Percentiles rank a stretch among this genome's conserved stretches.
Conservation (phyloP, 1,140 invertebrate species). For the Magallana gigas region DNA sequence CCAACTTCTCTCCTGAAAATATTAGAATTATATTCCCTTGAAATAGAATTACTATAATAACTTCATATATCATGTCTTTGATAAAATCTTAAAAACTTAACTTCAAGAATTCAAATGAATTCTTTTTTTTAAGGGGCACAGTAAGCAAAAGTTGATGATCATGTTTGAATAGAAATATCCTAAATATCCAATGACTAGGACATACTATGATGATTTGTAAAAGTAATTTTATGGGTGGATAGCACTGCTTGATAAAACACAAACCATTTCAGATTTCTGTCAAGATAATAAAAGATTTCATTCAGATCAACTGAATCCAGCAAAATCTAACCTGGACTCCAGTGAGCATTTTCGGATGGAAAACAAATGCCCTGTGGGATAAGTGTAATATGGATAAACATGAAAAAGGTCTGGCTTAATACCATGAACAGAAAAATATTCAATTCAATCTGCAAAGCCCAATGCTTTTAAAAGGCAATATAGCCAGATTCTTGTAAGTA, state of each 20-base stretch:
- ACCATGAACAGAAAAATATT: slow-evolving; percentile 6
- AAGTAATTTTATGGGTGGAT: slow-evolving; percentile 27
- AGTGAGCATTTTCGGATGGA: background rate
- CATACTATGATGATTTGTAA: background rate
- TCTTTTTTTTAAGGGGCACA: background rate
- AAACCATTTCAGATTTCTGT: background rate
- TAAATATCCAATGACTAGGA: too few species aligned
- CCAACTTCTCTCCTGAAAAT: too few species aligned
- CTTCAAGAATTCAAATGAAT: too few species aligned
- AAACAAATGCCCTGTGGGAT: background rate
- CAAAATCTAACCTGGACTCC: background rate
- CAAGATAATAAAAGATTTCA: background rate
- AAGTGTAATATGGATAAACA: background rate
- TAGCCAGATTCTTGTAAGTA: background rate
- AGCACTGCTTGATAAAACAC: background rate
- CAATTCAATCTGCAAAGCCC: background rate
- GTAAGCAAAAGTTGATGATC: too few species aligned
- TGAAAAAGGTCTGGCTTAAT: background rate
- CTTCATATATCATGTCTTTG: too few species aligned
- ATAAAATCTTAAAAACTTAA: too few species aligned
- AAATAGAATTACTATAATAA: too few species aligned
- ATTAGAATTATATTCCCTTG: too few species aligned
- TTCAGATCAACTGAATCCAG: background rate
- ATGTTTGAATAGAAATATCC: too few species aligned
- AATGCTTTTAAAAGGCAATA: slow-evolving; percentile 3